Base-by-base conservation (phyloP, 2,113 vertebrate species). In the Brachionichthys hirsutus region DNA sequence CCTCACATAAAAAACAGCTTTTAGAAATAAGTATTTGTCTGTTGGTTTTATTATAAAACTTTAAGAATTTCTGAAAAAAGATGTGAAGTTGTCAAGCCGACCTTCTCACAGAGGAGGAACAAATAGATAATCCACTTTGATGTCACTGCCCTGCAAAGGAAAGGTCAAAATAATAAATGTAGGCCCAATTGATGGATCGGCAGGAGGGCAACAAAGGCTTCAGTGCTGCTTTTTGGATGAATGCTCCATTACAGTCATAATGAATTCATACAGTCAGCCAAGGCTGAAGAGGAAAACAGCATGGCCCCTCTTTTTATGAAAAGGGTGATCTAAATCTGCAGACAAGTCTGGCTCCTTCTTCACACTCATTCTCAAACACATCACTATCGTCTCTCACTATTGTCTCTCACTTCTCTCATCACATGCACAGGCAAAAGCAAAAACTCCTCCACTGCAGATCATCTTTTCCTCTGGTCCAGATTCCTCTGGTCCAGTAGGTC, bases 151-250 rank as follows among this genome's bases (percentile, higher is more conserved):
- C 87, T 68, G 80, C 84, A 80, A 89, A 89, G 83, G 76, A 90
- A 91, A 92, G 91, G 90, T 92, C 89, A 92, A 92, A 91, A 91
- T 91, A 93, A 92, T 91, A 92, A 92, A 92, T 89, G 91, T 92
- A 91, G 84, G 84, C 83, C 81, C 88, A 89, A 88, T 88, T 90
- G 87, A 90, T 89, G 89, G 81, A 80, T 84, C 83, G 75, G 80
- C 65, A 70, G 81, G 62, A 70, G 70, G 71, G 70, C 24, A 51
- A 1, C 53, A 51, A 65, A 69, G 66, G 73, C 62, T 8, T n/a
- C 7, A 6, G 16, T 55, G 74, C 50, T 55, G 64, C 20, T 88
- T 85, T 80, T 85, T 87, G 86, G 81, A 75, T 44, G 62, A 81
- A 70, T 67, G 80, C 73, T 76, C 56, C 80, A 64, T 75, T 85